phyloP scores from a whole-genome alignment of 2,113 vertebrate genomes.

The Origma solitaria region DNA sequence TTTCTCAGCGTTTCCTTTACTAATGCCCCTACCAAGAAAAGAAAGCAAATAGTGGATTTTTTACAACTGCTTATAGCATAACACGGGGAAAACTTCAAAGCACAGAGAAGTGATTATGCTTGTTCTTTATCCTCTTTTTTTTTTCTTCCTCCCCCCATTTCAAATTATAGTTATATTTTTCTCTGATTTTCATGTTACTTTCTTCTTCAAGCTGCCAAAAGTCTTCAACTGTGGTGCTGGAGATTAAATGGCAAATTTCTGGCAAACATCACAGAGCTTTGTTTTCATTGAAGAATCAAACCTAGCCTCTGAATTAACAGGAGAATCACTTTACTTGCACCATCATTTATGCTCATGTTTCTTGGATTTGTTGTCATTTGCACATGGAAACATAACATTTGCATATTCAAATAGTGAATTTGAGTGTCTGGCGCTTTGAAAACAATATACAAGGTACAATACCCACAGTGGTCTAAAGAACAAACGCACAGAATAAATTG shows the following conservation, averaged over 20 bases:
- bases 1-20: not conserved
- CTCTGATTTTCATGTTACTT: not conserved
- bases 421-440: not conserved
- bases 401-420: not conserved
- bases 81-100: not conserved
- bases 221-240: not conserved
- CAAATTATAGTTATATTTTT: not conserved
- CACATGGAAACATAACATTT: not conserved
- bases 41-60: not conserved
- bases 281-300: conserved; percentile 1
- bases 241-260: conserved; percentile 26
- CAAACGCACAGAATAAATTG: not conserved
- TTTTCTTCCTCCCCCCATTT: fast-evolving
- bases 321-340: not conserved
- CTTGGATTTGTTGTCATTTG: conserved; percentile 17
- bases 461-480: not conserved
- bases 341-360: not conserved
- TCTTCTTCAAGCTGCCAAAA: not conserved
- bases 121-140: not conserved
- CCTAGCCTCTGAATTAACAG: not conserved
- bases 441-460: not conserved
- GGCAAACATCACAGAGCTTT: not conserved
- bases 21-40: not conserved
- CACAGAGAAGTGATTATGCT: not conserved
- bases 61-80: not conserved